These are phyloP conservation scores for Gracilinanus agilis DNA, from an alignment of 2,113 vertebrate species.

Conservation along the genomic window DNA sequence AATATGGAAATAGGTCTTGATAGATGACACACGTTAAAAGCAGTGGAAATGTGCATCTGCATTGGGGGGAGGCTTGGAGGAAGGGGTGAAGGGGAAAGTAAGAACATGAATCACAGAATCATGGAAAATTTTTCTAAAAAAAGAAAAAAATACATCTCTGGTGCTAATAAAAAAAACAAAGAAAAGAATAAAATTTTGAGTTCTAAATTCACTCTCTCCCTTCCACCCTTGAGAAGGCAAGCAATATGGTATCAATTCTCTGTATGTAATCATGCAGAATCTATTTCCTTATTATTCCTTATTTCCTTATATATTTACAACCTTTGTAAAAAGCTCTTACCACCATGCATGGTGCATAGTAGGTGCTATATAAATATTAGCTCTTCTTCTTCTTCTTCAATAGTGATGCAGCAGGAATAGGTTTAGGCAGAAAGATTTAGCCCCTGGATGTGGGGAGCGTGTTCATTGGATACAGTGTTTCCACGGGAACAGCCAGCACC, in stretches of 20 bases:
- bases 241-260: background rate
- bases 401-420: background rate
- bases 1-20: too few species aligned
- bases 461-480: background rate
- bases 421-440: background rate
- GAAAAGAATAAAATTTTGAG: background rate
- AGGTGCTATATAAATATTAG: background rate
- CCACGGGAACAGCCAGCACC: background rate
- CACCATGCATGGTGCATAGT: background rate
- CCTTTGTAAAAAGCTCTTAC: background rate
- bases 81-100: too few species aligned
- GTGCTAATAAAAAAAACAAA: too few species aligned
- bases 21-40: too few species aligned
- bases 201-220: background rate
- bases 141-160: too few species aligned
- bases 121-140: too few species aligned
- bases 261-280: background rate
- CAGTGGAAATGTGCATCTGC: too few species aligned
- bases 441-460: background rate
- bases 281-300: background rate
- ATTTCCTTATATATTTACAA: too few species aligned
- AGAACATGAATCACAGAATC: too few species aligned
- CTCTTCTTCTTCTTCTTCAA: background rate
- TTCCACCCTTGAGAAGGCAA: background rate
- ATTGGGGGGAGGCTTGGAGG: too few species aligned